Conservation (phyloP, 2,888 invertebrate genomes). For the Drosophila aldrichi region DNA sequence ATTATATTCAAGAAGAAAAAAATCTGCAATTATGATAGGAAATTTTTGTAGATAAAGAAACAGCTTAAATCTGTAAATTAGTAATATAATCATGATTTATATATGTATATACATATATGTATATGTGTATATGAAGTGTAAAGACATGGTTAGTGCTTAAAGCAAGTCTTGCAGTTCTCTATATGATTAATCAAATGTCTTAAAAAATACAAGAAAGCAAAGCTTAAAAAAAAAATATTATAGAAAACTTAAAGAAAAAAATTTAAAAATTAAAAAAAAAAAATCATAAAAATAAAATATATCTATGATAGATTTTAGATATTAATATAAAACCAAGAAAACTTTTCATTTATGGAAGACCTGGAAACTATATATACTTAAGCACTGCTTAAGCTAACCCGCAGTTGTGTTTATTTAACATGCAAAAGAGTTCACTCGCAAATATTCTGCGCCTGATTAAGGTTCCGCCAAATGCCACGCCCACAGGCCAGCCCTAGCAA, state of each 20-base stretch:
- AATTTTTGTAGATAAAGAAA: slow-evolving; percentile 25
- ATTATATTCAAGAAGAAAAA: slow-evolving; percentile 19
- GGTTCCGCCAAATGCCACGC: slow-evolving; percentile 9
- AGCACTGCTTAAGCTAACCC: not conserved
- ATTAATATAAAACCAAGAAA: no score
- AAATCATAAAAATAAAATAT: no score
- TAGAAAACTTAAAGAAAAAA: no score
- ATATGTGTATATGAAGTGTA: not conserved
- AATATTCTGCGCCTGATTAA: slow-evolving; percentile 13
- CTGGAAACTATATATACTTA: not conserved
- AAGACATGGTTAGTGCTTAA: no score
- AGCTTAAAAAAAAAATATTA: no score
- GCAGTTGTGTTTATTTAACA: not conserved
- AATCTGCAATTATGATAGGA: slow-evolving; percentile 40
- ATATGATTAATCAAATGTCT: not conserved
- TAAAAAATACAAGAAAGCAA: no score
- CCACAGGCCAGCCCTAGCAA: slow-evolving; percentile 31
- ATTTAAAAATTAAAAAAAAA: no score
- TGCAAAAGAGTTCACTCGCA: not conserved
- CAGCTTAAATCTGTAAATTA: slow-evolving; percentile 1
- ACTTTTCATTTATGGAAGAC: not conserved
- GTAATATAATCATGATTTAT: slow-evolving; percentile 6
- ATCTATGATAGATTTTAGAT: no score
- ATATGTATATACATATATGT: not conserved
- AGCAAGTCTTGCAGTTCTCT: no score